Conservation (phyloP, 2,888 invertebrate species). For the Physocephala rufipes region DNA sequence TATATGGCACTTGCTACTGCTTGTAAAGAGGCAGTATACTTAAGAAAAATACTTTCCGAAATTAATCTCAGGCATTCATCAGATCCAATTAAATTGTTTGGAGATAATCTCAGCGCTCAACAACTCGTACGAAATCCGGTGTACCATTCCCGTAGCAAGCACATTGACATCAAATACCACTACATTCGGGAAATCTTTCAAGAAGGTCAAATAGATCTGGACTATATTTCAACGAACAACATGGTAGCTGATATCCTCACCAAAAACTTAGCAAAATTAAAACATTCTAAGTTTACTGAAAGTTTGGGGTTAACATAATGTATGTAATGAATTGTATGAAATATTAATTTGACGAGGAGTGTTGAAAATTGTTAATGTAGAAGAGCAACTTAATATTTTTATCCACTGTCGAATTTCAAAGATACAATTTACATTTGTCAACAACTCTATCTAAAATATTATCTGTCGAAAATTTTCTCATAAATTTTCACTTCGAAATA, state of each 20-base stretch:
- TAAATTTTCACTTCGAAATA: no score
- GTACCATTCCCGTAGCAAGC: background rate
- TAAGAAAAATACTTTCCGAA: background rate
- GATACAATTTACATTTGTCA: no score
- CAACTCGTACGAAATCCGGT: constrained; percentile 1
- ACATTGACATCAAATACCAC: background rate
- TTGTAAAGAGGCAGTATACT: background rate
- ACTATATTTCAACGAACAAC: background rate
- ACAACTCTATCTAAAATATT: no score
- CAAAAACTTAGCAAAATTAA: background rate
- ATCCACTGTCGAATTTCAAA: no score
- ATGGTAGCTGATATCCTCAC: background rate
- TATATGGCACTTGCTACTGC: background rate
- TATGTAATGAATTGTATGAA: no score
- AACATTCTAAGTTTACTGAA: background rate
- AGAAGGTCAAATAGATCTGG: background rate
- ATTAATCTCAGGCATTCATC: background rate
- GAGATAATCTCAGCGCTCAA: constrained; percentile 6
- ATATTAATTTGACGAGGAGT: no score
- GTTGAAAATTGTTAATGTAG: no score
- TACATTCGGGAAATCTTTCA: background rate
- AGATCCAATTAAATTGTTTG: background rate
- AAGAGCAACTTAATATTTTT: no score
- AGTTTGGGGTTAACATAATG: background rate
- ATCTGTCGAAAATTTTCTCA: no score